These are phyloP conservation scores for Diglossa cyanea DNA, from an alignment of 2,797 vertebrate species.

Conservation along the genomic window DNA sequence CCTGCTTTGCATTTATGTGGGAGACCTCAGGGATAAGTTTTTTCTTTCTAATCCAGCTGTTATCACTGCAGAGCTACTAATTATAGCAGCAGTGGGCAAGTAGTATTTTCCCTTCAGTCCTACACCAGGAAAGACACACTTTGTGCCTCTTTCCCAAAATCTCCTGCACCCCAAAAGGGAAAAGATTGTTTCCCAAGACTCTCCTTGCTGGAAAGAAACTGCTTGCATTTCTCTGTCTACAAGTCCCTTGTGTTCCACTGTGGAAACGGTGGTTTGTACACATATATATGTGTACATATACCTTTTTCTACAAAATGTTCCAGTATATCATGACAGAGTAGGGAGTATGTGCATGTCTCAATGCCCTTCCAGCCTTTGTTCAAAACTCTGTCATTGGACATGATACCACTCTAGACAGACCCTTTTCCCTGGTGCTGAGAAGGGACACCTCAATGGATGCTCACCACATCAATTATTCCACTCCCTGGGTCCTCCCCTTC, in stretches of 20 bases:
- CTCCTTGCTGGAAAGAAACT: background rate
- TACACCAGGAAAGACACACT: background rate
- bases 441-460: background rate
- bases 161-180: background rate
- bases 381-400: background rate
- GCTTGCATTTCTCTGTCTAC: background rate
- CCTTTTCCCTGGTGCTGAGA: background rate
- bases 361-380: background rate
- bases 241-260: background rate
- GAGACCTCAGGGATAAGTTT: constrained; percentile 20
- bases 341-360: fast-evolving
- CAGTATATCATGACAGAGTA: background rate
- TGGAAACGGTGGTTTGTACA: fast-evolving
- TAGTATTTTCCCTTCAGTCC: background rate
- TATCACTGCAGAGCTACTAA: background rate
- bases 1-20: constrained; percentile 44
- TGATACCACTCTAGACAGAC: background rate
- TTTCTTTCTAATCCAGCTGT: constrained; percentile 45
- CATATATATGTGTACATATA: background rate
- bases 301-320: background rate
- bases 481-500: background rate
- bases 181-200: background rate
- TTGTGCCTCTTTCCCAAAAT: background rate
- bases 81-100: background rate
- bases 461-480: background rate